Evolutionary conservation across 53 echinoderm and acorn worm species (phyloP), one percentile per base, ranked within the genome.

Genomic region (Echinarachnius parma): DNA sequence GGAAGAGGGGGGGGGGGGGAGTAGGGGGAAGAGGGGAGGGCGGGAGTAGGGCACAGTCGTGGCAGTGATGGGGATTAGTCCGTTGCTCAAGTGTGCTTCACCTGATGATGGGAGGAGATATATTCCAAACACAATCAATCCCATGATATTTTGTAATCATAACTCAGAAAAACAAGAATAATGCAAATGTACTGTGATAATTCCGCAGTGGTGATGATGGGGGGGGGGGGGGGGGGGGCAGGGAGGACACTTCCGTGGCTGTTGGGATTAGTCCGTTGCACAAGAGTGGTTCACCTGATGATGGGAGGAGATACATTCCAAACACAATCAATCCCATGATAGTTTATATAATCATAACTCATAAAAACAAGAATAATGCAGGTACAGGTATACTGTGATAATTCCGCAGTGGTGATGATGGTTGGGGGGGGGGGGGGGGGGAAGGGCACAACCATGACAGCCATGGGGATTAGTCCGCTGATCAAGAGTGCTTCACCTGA

Each of bases 401-500:
- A 5, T 13, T 39, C 7, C 7, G 39, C 13, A 39, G 7, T 39
- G 13, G 39, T 39, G 39, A 39, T 39, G 13, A 39, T 7, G 7
- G 39, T 39, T 7, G 7, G 39, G 13, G 39, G 39, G 13, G 13
- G 39, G 13, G 39, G 13, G 39, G 39, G 39, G n/a, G n/a, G n/a
- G n/a, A n/a, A n/a, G n/a, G n/a, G n/a, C n/a, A n/a, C n/a, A n/a
- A n/a, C n/a, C n/a, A n/a, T n/a, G n/a, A n/a, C n/a, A n/a, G n/a
- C n/a, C n/a, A n/a, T n/a, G n/a, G n/a, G 62, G 62, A 62, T 62
- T 62, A 62, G 62, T 23, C n/a, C n/a, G n/a, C n/a, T n/a, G n/a
- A 4, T 39, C 8, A 52, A 62, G 37, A 62, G 62, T 62, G 62
- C 62, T 62, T 25, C 62, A 62, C 62, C 62, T 62, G 62, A 62